Conservation (phyloP, 92 coral and sea anemone species). For the Epizoanthus stellaris region DNA sequence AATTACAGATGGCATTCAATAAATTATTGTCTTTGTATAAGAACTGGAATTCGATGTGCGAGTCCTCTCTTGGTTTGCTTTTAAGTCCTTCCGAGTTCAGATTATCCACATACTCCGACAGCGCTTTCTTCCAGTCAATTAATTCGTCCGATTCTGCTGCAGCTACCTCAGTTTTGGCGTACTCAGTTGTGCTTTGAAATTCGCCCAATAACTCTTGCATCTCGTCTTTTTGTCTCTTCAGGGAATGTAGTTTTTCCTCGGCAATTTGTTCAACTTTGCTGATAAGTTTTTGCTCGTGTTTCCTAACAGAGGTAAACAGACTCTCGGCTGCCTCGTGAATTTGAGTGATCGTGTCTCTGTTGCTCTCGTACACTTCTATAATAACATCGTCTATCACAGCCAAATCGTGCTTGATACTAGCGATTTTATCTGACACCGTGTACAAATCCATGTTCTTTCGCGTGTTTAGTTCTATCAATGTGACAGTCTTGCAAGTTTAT, state of each 20-base stretch:
- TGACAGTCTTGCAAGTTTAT: neutral
- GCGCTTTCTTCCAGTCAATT: neutral
- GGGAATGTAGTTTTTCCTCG: neutral
- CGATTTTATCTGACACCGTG: neutral
- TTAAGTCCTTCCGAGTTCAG: neutral
- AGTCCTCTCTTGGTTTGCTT: neutral
- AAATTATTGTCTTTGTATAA: conserved; percentile 2
- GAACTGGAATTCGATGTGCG: conserved; percentile 19
- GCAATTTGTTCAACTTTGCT: conserved; percentile 24
- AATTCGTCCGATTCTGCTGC: neutral
- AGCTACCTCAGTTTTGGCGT: neutral
- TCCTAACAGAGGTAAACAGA: conserved; percentile 16
- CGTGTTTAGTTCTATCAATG: neutral
- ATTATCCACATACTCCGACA: neutral
- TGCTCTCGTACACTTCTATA: conserved; percentile 30
- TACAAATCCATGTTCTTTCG: conserved; percentile 2
- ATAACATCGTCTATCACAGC: conserved; percentile 16
- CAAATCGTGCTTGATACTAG: conserved; percentile 8
- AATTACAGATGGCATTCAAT: conserved; percentile 23
- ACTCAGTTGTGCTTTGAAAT: neutral
- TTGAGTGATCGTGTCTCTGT: conserved; percentile 14
- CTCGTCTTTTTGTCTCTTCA: conserved; percentile 2
- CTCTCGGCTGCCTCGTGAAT: conserved; percentile 27
- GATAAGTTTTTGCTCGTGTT: conserved; percentile 20
- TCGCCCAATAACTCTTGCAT: neutral